Percentiles rank a stretch among this genome's conserved stretches.
Conservation (phyloP, 1,140 invertebrate genomes). For the Calliphora vicina region DNA sequence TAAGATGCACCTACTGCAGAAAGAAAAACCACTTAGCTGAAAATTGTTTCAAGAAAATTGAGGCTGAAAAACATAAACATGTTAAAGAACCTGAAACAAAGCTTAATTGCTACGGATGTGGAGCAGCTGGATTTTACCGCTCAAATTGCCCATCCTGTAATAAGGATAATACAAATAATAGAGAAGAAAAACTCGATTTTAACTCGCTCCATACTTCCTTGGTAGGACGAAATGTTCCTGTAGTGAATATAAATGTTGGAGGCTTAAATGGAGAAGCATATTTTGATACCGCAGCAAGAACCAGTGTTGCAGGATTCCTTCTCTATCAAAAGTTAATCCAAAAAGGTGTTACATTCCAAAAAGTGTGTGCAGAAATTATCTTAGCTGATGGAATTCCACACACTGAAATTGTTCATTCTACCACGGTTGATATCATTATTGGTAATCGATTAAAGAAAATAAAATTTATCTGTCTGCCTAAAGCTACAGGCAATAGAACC, state of each 20-base stretch:
- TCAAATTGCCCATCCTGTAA: neutral
- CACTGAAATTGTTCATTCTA: slow-evolving; percentile 25
- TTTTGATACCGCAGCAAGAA: slow-evolving; percentile 36
- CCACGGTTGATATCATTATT: slow-evolving; percentile 30
- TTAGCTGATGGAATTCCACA: slow-evolving; percentile 28
- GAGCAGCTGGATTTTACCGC: neutral
- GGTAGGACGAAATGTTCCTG: neutral
- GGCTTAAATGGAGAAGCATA: slow-evolving; percentile 36
- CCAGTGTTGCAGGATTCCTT: slow-evolving; percentile 27
- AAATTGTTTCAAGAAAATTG: slow-evolving; percentile 31
- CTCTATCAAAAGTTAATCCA: slow-evolving; percentile 24
- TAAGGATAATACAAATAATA: neutral
- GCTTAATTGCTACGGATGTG: slow-evolving; percentile 6
- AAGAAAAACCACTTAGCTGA: slow-evolving; percentile 31
- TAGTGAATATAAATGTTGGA: slow-evolving; percentile 20
- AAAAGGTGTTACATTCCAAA: neutral
- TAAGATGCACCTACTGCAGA: slow-evolving; percentile 26
- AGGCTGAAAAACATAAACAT: slow-evolving; percentile 16
- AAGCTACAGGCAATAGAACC: slow-evolving; percentile 36
- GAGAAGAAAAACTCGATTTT: neutral
- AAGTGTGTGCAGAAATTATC: slow-evolving; percentile 32
- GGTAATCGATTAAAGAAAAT: slow-evolving; percentile 34
- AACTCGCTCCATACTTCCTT: neutral
- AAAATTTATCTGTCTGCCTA: slow-evolving; percentile 36
- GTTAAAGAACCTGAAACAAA: neutral